A percentile compares a stretch with the other conserved stretches of the same genome.
Conservation (phyloP, 2,888 invertebrate genomes). For the Bombylius major region DNA sequence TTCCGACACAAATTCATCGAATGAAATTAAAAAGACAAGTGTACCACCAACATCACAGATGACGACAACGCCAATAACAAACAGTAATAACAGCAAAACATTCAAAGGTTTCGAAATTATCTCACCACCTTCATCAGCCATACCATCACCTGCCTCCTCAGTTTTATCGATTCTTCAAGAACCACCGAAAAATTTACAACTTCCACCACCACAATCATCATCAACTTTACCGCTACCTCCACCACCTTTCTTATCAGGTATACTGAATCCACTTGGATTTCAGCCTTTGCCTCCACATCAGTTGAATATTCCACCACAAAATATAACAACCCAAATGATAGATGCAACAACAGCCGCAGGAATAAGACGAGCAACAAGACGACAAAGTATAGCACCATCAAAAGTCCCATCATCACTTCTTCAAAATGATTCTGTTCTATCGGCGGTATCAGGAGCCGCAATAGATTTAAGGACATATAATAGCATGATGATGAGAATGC, state of each 20-base stretch:
- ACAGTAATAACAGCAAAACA: too few species aligned
- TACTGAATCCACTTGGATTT: neutral
- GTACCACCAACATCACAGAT: too few species aligned
- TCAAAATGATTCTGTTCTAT: neutral
- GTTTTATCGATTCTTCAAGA: neutral
- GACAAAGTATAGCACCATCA: neutral
- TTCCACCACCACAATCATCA: neutral
- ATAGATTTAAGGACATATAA: neutral
- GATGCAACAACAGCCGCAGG: too few species aligned
- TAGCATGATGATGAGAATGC: neutral
- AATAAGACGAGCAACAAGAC: neutral
- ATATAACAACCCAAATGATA: neutral
- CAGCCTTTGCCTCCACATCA: neutral
- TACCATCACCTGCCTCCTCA: neutral
- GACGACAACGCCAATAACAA: too few species aligned
- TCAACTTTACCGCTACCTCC: neutral
- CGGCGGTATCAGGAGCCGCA: neutral
- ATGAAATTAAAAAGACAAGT: too few species aligned
- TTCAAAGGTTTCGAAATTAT: neutral
- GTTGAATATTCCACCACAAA: neutral
- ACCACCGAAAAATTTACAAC: neutral
- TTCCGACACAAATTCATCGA: neutral
- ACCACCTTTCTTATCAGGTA: neutral
- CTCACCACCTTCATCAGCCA: neutral
- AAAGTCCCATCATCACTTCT: neutral